These are phyloP conservation scores for Micropterix aruncella DNA, from an alignment of 2,888 invertebrate genomes.

Conservation along the genomic window DNA sequence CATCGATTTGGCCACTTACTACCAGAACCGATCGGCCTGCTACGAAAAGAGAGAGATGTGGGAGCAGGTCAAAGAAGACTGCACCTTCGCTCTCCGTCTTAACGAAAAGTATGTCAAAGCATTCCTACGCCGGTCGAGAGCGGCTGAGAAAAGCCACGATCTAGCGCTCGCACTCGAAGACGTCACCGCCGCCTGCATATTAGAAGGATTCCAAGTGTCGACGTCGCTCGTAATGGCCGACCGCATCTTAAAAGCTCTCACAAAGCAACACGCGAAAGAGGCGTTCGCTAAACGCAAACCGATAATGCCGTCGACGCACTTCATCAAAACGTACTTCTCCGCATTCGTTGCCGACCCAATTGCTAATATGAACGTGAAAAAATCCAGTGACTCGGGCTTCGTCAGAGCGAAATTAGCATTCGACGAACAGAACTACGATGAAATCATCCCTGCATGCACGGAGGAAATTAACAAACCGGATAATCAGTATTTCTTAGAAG, in stretches of 20 bases:
- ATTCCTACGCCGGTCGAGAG: constrained; percentile 68
- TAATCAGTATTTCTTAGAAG: constrained; percentile 49
- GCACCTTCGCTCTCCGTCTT: constrained; percentile 67
- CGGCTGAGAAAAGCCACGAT: constrained; percentile 66
- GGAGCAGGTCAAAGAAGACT: constrained; percentile 74
- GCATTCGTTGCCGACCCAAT: constrained; percentile 84
- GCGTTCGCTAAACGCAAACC: constrained; percentile 53
- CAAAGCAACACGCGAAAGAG: constrained; percentile 59
- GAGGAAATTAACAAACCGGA: constrained; percentile 59
- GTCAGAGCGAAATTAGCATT: constrained; percentile 56
- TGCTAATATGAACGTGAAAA: constrained; percentile 30
- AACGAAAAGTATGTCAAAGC: constrained; percentile 86
- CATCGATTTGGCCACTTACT: constrained; percentile 75
- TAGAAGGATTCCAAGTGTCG: constrained; percentile 79
- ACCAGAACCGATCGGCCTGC: constrained; percentile 92
- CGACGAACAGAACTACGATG: constrained; percentile 57
- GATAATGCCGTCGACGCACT: constrained; percentile 72
- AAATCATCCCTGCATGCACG: constrained; percentile 64
- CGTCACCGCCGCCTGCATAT: constrained; percentile 81
- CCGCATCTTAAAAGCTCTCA: constrained; percentile 72
- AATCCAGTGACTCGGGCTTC: constrained; percentile 41
- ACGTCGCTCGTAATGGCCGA: constrained; percentile 73
- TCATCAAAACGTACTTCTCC: constrained; percentile 74
- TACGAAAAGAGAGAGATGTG: constrained; percentile 84
- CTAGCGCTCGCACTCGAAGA: constrained; percentile 77